Evolutionary conservation across 2,113 vertebrate genomes (phyloP), one percentile per base, ranked within the genome.

Genomic region (Onychorhynchus coronatus): DNA sequence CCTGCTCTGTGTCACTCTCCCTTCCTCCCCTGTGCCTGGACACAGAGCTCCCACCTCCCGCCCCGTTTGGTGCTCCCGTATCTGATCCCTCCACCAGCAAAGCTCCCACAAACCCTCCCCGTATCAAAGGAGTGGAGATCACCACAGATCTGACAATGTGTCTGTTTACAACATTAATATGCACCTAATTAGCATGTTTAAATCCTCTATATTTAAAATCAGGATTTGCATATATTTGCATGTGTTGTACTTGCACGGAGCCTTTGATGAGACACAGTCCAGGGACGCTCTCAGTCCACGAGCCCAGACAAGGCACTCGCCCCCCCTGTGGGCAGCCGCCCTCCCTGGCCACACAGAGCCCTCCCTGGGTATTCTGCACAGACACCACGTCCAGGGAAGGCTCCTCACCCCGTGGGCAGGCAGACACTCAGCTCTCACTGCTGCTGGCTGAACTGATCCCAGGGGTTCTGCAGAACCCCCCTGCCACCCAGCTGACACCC

Each of bases 151-250:
- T 78, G 61, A 86, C 83, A 75, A 41, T 59, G 78, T 56, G 68
- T 88, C 90, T 94, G 91, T 95, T 97, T 81, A 92, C 86, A 78
- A 81, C 77, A 95, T 93, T 93, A 97, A 91, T 86, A 92, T 31
- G 95, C 96, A 94, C 92, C 83, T 96, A 78, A 96, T 97, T 95
- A 96, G 80, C 95, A 94, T 81, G 86, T 92, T 96, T 91, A 21
- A 96, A 94, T 14, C 49, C 49, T n/a, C 88, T 91, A 84, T 86
- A 87, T 95, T 96, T 96, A 95, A 97, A 95, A 50, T 65, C 37
- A 3, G 17, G 44, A 93, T 96, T 94, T 94, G 90, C 96, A 96
- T 96, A 25, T 4, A 95, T 96, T 96, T 96, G 76, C 96, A 95
- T 92, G 72, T 4, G 52, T 75, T 95, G 82, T 93, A 65, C 74